These are phyloP conservation scores for Malurus leucopterus DNA, from an alignment of 2,797 vertebrate genomes.

Conservation along the genomic window DNA sequence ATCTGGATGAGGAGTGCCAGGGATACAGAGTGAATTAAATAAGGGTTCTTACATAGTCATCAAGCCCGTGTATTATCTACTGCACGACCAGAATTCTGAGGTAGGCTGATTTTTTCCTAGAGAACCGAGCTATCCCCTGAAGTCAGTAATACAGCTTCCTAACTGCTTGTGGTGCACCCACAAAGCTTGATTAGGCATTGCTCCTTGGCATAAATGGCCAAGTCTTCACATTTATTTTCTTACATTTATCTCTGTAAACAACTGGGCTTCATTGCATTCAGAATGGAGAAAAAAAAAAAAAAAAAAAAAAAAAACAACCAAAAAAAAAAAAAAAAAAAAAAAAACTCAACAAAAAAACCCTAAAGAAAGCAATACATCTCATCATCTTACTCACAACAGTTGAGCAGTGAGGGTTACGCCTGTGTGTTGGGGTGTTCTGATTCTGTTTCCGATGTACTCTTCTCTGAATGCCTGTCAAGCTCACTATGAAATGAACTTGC, in stretches of 20 bases:
- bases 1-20: background rate
- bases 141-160: background rate
- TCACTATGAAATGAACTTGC: background rate
- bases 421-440: background rate
- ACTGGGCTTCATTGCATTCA: background rate
- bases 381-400: accelerated
- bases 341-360: background rate
- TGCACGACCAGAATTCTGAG: background rate
- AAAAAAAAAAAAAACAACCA: background rate
- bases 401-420: background rate
- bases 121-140: background rate
- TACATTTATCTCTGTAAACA: background rate
- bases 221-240: background rate
- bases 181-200: background rate
- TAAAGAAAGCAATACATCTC: background rate
- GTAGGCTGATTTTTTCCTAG: background rate
- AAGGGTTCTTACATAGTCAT: background rate
- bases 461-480: background rate
- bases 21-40: background rate
- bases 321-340: background rate
- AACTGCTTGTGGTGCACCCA: background rate
- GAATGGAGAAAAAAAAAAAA: background rate
- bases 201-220: background rate
- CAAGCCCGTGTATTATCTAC: background rate
- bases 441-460: background rate